Percentiles rank a stretch among this genome's conserved stretches.
These are phyloP conservation scores for Argentina silus DNA, from an alignment of 2,797 vertebrate genomes.

Conservation along the genomic window DNA sequence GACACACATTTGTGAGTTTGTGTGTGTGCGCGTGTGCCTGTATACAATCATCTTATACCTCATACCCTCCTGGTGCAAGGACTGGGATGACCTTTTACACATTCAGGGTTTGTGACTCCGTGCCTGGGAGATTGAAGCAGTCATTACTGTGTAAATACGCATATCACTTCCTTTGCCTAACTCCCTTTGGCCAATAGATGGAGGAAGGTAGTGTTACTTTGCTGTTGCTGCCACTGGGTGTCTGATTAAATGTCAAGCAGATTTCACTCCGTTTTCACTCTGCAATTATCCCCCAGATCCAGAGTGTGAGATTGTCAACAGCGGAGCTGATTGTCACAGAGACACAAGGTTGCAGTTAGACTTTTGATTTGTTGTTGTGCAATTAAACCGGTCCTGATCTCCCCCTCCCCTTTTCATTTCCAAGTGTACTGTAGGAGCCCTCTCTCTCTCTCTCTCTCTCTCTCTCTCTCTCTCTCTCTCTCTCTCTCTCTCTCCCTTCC, in stretches of 20 bases:
- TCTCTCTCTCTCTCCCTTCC: neutral
- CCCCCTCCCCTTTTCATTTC: neutral
- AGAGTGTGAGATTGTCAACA: neutral
- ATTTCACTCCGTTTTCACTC: neutral
- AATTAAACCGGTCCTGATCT: neutral
- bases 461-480: neutral
- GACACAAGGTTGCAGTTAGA: neutral
- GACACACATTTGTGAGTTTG: too few relatives aligned
- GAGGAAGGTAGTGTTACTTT: too few relatives aligned
- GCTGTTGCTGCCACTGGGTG: neutral
- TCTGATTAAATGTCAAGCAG: slow-evolving; percentile 6
- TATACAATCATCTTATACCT: too few relatives aligned
- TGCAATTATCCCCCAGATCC: neutral
- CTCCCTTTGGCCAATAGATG: neutral
- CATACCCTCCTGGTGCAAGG: too few relatives aligned
- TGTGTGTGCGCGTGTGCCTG: too few relatives aligned
- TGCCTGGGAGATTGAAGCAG: too few relatives aligned
- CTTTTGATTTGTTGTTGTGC: neutral
- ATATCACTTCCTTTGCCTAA: neutral
- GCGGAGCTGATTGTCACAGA: neutral
- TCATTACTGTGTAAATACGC: neutral
- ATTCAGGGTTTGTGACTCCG: too few relatives aligned
- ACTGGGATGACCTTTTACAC: too few relatives aligned
- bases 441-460: neutral
- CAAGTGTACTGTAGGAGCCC: neutral